A percentile compares a stretch with the other conserved stretches of the same genome.
Evolutionary conservation across 1,140 invertebrate species (phyloP).

Genomic region (Ostrea denselamellosa): DNA sequence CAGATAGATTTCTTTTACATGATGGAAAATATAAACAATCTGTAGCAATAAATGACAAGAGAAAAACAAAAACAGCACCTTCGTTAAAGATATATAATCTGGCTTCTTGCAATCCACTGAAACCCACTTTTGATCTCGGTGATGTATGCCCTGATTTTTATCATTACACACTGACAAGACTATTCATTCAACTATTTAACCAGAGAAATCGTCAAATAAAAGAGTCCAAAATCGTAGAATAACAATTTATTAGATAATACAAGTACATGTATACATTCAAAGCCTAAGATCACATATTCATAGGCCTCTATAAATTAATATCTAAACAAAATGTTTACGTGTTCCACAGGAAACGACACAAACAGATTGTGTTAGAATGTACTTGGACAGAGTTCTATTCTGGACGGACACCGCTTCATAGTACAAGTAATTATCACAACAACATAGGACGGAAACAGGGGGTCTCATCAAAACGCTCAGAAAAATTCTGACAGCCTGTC

Average conservation of each 20-base stretch:
- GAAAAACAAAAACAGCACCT: slow-evolving; percentile 13
- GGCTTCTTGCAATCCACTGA: background rate
- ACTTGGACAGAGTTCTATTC: background rate
- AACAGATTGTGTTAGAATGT: slow-evolving; percentile 11
- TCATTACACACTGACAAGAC: background rate
- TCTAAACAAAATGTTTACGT: background rate
- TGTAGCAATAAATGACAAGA: slow-evolving; percentile 29
- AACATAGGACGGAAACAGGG: background rate
- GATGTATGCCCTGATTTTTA: background rate
- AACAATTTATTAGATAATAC: no score
- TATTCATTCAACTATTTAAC: background rate
- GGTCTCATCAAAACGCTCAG: slow-evolving; percentile 44
- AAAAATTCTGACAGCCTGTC: slow-evolving; percentile 76
- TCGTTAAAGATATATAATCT: background rate
- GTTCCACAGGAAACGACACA: background rate
- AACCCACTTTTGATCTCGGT: background rate
- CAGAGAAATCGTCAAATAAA: no score
- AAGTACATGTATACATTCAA: no score
- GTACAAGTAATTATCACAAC: background rate
- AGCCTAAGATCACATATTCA: background rate
- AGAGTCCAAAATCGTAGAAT: no score
- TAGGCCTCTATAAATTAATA: background rate
- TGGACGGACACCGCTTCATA: background rate
- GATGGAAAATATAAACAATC: slow-evolving; percentile 21
- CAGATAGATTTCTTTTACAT: background rate